Conservation (phyloP, 2,888 invertebrate species). For the Rhagonycha lutea region DNA sequence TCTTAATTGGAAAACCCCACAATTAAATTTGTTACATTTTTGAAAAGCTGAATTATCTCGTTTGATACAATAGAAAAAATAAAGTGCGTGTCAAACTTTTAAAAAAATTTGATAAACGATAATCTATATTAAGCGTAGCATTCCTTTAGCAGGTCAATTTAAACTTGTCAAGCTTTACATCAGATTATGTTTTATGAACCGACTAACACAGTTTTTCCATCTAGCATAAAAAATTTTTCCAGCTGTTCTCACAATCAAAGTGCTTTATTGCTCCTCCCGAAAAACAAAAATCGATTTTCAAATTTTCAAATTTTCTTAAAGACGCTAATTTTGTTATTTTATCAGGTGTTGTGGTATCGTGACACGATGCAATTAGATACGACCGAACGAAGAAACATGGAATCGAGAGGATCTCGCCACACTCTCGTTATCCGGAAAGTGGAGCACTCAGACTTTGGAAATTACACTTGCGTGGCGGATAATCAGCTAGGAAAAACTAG, state of each 20-base stretch:
- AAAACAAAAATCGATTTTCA: neutral
- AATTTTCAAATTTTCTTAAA: neutral
- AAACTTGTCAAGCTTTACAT: conserved; percentile 26
- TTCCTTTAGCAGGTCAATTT: conserved; percentile 23
- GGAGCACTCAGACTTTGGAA: conserved; percentile 69
- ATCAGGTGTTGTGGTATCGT: conserved; percentile 69
- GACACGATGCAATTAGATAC: conserved; percentile 71
- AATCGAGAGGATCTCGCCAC: conserved; percentile 68
- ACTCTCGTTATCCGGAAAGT: conserved; percentile 71
- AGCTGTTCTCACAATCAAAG: neutral
- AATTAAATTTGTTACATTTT: neutral
- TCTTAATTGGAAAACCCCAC: neutral
- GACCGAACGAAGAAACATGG: conserved; percentile 68
- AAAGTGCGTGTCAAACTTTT: neutral
- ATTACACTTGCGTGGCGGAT: conserved; percentile 72
- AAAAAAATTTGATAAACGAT: conserved; percentile 12
- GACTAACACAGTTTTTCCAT: conserved; percentile 16
- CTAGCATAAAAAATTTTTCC: neutral
- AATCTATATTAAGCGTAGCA: conserved; percentile 14
- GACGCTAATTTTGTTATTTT: conserved; percentile 4
- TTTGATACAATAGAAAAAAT: neutral
- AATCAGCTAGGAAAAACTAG: conserved; percentile 69
- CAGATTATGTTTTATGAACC: conserved; percentile 24
- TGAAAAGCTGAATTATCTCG: neutral
- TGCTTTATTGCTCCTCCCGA: neutral